These are phyloP conservation scores for Okapia johnstoni DNA, from an alignment of 2,113 vertebrate species.

Conservation along the genomic window DNA sequence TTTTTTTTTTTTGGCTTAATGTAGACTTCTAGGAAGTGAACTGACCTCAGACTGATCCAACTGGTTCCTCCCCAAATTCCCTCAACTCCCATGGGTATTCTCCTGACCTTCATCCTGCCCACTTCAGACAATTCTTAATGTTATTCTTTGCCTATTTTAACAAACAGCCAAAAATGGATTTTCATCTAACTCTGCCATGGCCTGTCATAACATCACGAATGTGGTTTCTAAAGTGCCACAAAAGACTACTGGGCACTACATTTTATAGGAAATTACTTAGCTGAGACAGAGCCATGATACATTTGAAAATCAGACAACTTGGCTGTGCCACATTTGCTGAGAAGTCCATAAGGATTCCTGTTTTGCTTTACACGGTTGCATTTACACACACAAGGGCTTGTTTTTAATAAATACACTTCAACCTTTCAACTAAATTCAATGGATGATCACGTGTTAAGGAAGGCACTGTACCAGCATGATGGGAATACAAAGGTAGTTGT, in stretches of 20 bases:
- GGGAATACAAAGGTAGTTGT: neutral
- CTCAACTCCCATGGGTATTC: neutral
- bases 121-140: slow-evolving; percentile 50
- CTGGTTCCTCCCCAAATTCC: neutral
- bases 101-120: slow-evolving; percentile 33
- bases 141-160: slow-evolving; percentile 61
- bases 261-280: slow-evolving; percentile 39
- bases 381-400: neutral
- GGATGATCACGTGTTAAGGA: neutral
- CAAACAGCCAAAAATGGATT: neutral
- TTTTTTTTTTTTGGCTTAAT: neutral
- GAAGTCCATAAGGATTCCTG: neutral
- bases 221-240: slow-evolving; percentile 63
- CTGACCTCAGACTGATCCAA: slow-evolving; percentile 36
- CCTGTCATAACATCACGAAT: slow-evolving; percentile 29
- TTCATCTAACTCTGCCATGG: slow-evolving; percentile 27
- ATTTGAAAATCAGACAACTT: slow-evolving; percentile 8
- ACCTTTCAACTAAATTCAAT: neutral
- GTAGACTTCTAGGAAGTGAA: slow-evolving; percentile 48
- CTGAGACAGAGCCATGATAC: slow-evolving; percentile 11
- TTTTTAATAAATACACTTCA: neutral
- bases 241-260: neutral
- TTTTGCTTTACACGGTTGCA: neutral
- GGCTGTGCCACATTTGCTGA: neutral
- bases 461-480: neutral